phyloP scores from a whole-genome alignment of 2,888 invertebrate species.

The Anthrax anthrax region DNA sequence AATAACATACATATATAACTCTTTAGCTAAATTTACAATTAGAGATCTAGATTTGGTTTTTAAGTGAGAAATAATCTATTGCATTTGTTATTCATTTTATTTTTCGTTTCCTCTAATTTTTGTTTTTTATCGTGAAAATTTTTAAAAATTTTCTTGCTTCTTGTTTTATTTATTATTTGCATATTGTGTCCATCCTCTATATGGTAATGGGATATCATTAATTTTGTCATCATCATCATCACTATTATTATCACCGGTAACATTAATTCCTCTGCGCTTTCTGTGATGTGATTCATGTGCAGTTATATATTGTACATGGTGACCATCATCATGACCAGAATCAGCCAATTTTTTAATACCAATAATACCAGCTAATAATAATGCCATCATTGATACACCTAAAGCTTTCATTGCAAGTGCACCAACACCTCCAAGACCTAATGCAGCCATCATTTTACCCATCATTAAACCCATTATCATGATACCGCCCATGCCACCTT shows the following conservation, averaged over 20 bases:
- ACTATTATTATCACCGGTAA: background rate
- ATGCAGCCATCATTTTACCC: slow-evolving; percentile 60
- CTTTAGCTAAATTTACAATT: too few species aligned
- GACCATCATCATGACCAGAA: slow-evolving; percentile 37
- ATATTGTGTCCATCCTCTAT: slow-evolving; percentile 38
- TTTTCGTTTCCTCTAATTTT: background rate
- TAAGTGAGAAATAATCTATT: too few species aligned
- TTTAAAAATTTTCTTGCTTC: too few species aligned
- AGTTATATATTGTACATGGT: slow-evolving; percentile 41
- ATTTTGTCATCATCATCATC: too few species aligned
- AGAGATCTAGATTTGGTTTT: too few species aligned
- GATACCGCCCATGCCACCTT: slow-evolving; percentile 43
- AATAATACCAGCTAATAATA: slow-evolving; percentile 59
- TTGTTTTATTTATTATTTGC: background rate
- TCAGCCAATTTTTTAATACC: slow-evolving; percentile 58
- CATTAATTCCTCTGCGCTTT: slow-evolving; percentile 18
- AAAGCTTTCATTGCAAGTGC: slow-evolving; percentile 65
- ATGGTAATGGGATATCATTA: slow-evolving; percentile 34
- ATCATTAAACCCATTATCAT: slow-evolving; percentile 55
- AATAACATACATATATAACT: too few species aligned
- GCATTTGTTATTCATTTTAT: background rate
- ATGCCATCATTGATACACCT: slow-evolving; percentile 54
- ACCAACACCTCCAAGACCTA: slow-evolving; percentile 60
- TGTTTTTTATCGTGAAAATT: slow-evolving; percentile 24
- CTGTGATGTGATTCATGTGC: slow-evolving; percentile 25